Conservation (phyloP, 92 coral and sea anemone species). For the Zoanthus sociatus region DNA sequence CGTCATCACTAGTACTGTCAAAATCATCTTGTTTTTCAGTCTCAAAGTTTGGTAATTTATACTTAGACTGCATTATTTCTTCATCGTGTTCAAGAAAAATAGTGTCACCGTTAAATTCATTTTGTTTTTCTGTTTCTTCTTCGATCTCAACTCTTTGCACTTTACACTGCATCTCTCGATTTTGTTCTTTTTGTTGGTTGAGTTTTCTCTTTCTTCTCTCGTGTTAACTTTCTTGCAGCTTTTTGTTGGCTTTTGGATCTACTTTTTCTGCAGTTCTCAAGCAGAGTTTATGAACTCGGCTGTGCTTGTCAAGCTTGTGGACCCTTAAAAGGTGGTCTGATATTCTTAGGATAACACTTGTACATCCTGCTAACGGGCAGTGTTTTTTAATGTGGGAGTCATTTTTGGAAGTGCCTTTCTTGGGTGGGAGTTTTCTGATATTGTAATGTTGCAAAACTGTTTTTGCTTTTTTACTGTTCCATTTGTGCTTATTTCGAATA, state of each 20-base stretch:
- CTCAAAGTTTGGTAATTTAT: not conserved
- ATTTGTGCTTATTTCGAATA: not conserved
- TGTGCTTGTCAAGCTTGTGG: constrained; percentile 11
- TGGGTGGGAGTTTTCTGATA: not conserved
- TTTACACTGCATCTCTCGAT: not conserved
- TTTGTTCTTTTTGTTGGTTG: not conserved
- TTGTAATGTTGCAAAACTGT: not conserved
- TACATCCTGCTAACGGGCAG: not conserved
- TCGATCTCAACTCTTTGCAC: constrained; percentile 15
- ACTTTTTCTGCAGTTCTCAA: constrained; percentile 10
- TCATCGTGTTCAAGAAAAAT: not conserved
- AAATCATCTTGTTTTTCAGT: constrained; percentile 16
- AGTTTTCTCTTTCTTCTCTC: not conserved
- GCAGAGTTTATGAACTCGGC: constrained; percentile 12
- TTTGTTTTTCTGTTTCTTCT: constrained; percentile 6
- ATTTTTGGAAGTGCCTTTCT: not conserved
- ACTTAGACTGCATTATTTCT: not conserved
- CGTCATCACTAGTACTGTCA: not conserved
- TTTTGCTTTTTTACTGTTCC: not conserved
- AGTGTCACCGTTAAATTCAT: not conserved
- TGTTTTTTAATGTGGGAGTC: constrained; percentile 1
- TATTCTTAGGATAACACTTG: not conserved
- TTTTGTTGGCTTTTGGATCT: not conserved
- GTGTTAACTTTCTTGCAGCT: constrained; percentile 2
- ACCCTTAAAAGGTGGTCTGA: constrained; percentile 16